These are phyloP conservation scores for Melangyna quadrimaculata DNA, from an alignment of 2,888 invertebrate genomes.

Conservation along the genomic window DNA sequence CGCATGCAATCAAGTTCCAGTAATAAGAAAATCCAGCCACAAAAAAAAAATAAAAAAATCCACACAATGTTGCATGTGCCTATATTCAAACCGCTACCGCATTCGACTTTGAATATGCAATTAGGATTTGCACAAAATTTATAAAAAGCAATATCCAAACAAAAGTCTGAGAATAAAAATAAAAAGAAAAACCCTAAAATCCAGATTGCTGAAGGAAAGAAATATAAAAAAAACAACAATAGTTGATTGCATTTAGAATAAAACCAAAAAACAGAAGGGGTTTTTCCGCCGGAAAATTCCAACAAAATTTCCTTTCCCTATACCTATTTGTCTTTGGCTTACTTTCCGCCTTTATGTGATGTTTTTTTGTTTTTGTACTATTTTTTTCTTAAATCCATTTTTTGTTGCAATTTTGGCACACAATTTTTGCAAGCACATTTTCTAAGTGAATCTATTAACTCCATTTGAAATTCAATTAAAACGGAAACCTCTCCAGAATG, in stretches of 20 bases:
- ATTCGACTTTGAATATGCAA: conserved; percentile 57
- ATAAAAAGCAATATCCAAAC: conserved; percentile 21
- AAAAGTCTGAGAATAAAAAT: conserved; percentile 7
- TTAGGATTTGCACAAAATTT: conserved; percentile 43
- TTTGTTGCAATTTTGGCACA: conserved; percentile 21
- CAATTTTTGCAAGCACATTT: conserved; percentile 35
- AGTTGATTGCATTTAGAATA: conserved; percentile 45
- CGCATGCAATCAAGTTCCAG: conserved; percentile 4
- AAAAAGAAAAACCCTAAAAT: conserved; percentile 14
- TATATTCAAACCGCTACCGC: conserved; percentile 38
- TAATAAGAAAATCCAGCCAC: conserved; percentile 3
- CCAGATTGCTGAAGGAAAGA: conserved; percentile 43
- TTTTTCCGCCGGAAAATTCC: conserved; percentile 10
- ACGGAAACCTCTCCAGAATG: conserved; percentile 52
- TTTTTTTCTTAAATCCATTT: not conserved
- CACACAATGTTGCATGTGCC: conserved; percentile 33
- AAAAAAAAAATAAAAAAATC: conserved; percentile 2
- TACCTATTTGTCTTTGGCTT: conserved; percentile 14
- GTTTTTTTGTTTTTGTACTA: not conserved
- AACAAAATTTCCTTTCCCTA: conserved; percentile 38
- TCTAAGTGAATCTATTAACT: conserved; percentile 66
- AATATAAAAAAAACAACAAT: conserved; percentile 17
- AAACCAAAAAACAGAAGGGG: conserved; percentile 40
- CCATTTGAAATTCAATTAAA: conserved; percentile 69
- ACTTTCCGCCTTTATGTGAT: not conserved